These are phyloP conservation scores for Thoracochromis brauschi DNA, from an alignment of 2,113 vertebrate genomes.

Conservation along the genomic window DNA sequence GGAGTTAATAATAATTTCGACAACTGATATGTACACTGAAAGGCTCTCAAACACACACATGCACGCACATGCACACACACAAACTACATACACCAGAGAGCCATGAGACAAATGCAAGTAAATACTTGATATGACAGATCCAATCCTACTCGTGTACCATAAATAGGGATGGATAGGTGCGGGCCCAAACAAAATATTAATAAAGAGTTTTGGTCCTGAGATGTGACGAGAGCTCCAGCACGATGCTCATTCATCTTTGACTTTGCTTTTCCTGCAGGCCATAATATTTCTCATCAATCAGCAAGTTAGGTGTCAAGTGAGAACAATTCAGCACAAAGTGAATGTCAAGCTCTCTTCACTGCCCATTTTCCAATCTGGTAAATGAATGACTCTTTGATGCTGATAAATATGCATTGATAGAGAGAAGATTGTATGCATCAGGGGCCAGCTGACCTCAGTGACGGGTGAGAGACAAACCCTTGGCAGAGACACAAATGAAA, in stretches of 20 bases:
- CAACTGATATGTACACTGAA: neutral
- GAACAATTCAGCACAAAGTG: conserved; percentile 64
- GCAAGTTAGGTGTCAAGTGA: conserved; percentile 66
- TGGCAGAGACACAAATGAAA: neutral
- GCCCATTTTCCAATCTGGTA: conserved; percentile 58
- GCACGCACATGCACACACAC: neutral
- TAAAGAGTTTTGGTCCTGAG: conserved; percentile 70
- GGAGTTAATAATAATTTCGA: neutral
- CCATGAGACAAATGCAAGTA: conserved; percentile 66
- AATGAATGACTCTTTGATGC: conserved; percentile 78
- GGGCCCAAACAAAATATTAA: conserved; percentile 70
- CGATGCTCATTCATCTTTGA: conserved; percentile 71
- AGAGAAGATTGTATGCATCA: conserved; percentile 65
- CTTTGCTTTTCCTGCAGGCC: conserved; percentile 64
- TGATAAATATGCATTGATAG: conserved; percentile 78
- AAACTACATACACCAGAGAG: conserved; percentile 27
- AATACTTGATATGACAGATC: conserved; percentile 71
- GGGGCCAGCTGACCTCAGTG: conserved; percentile 41
- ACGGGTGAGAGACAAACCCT: neutral
- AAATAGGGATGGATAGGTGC: conserved; percentile 68
- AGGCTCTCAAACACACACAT: neutral
- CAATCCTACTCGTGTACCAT: conserved; percentile 65
- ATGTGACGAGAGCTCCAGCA: conserved; percentile 60
- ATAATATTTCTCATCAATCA: conserved; percentile 76
- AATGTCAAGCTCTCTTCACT: conserved; percentile 61